phyloP scores from a whole-genome alignment of 2,797 vertebrate species.

The Artibeus lituratus region DNA sequence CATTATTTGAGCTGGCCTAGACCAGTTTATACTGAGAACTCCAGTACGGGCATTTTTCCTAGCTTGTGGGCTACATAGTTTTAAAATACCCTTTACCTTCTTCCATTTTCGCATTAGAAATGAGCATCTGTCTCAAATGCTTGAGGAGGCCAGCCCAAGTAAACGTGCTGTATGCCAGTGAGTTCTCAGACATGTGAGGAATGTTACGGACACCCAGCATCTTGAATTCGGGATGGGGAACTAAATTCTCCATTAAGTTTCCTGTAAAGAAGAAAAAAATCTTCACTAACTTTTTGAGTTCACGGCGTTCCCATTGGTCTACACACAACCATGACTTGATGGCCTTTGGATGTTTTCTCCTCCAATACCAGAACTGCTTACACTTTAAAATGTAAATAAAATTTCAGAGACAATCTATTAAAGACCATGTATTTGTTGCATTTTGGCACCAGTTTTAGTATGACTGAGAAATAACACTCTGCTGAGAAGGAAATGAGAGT shows the following conservation, averaged over 20 bases:
- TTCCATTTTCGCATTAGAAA: conserved; percentile 95
- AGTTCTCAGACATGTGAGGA: conserved; percentile 92
- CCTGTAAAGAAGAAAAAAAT: conserved; percentile 82
- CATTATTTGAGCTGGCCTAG: conserved; percentile 27
- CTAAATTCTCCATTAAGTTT: conserved; percentile 89
- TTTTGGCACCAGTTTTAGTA: neutral
- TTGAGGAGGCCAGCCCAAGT: conserved; percentile 93
- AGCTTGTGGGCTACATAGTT: conserved; percentile 48
- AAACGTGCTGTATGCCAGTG: conserved; percentile 91
- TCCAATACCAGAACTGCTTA: conserved; percentile 18
- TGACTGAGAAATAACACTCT: neutral
- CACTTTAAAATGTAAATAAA: conserved; percentile 32
- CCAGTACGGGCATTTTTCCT: neutral
- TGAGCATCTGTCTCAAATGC: conserved; percentile 97
- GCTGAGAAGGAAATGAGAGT: conserved; percentile 28
- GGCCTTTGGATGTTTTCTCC: neutral
- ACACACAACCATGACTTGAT: neutral
- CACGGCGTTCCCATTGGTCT: neutral
- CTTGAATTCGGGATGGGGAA: conserved; percentile 95
- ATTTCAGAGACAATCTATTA: conserved; percentile 15
- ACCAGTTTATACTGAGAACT: neutral
- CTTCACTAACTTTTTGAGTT: neutral
- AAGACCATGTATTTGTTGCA: neutral
- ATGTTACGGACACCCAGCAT: conserved; percentile 90
- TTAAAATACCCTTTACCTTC: conserved; percentile 86